Evolutionary conservation across 2,113 vertebrate species (phyloP).

Genomic region (Hemibagrus wyckioides): DNA sequence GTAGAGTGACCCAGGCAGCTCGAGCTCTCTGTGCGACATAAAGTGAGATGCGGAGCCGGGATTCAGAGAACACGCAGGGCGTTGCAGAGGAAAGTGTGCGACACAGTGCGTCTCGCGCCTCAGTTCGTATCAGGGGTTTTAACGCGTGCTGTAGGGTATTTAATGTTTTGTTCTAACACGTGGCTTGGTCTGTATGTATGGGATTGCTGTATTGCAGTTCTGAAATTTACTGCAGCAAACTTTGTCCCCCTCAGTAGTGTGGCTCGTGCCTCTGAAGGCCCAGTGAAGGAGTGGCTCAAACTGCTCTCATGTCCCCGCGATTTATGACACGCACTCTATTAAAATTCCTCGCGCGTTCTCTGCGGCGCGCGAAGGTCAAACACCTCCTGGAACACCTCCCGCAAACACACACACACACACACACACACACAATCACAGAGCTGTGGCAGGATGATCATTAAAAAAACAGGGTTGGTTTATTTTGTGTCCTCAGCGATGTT

Average conservation of each 20-base stretch:
- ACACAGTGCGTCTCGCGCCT: slow-evolving; percentile 18
- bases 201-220: background rate
- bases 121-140: background rate
- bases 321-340: slow-evolving; percentile 23
- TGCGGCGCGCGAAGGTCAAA: slow-evolving; percentile 47
- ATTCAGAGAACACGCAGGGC: slow-evolving; percentile 40
- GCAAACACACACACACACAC: background rate
- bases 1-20: background rate
- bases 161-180: too few species aligned
- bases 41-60: slow-evolving; percentile 36
- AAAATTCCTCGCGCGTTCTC: slow-evolving; percentile 44
- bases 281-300: background rate
- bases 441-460: slow-evolving; percentile 5
- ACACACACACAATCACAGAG: background rate
- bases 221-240: slow-evolving; percentile 50
- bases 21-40: background rate
- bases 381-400: slow-evolving; percentile 15
- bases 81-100: slow-evolving; percentile 29
- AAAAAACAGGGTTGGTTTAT: background rate
- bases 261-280: background rate
- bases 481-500: background rate
- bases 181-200: too few species aligned
- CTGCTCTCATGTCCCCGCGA: slow-evolving; percentile 1
- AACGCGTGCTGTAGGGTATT: background rate
- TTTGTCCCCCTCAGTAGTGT: slow-evolving; percentile 16